Conservation (phyloP, 2,113 vertebrate genomes). For the Myotis yumanensis region DNA sequence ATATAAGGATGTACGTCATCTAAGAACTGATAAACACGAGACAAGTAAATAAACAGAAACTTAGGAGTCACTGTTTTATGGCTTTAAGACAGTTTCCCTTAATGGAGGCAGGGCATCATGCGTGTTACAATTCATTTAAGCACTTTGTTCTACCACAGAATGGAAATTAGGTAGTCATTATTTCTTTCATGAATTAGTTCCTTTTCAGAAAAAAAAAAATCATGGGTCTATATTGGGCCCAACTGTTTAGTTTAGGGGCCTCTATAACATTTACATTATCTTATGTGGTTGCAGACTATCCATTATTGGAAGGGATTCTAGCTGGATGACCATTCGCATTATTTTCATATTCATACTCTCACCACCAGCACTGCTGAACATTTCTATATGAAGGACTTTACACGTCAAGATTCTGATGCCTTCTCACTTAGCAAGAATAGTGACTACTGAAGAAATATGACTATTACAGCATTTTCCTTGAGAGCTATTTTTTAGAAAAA, state of each 20-base stretch:
- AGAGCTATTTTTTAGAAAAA: background rate
- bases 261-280: background rate
- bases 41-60: conserved; percentile 31
- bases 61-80: background rate
- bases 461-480: conserved; percentile 1
- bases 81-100: background rate
- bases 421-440: background rate
- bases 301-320: conserved; percentile 27
- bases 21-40: background rate
- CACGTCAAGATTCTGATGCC: background rate
- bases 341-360: background rate
- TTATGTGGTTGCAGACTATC: background rate
- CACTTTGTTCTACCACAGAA: background rate
- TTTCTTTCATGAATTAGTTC: background rate
- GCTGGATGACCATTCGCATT: background rate
- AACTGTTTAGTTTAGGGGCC: background rate
- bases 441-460: background rate
- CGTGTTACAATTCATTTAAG: background rate
- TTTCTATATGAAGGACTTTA: background rate
- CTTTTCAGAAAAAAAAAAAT: background rate
- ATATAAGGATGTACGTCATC: background rate
- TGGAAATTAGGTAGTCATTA: background rate
- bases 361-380: background rate
- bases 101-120: background rate
- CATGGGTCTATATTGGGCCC: background rate